phyloP scores from a whole-genome alignment of 2,888 invertebrate genomes.

The Macrosiphum euphorbiae region DNA sequence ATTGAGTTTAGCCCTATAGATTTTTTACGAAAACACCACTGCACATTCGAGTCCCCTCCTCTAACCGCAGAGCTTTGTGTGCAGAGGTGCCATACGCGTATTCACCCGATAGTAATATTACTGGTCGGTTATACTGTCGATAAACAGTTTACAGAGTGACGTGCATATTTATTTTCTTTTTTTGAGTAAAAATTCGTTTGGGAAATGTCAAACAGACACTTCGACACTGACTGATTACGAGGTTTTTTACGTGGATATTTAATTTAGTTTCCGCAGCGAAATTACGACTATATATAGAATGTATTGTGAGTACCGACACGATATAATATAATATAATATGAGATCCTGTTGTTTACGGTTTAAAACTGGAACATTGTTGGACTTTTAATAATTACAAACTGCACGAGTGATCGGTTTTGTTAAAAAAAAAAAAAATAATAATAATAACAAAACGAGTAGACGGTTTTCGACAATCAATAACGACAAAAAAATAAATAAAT shows the following conservation, averaged over 20 bases:
- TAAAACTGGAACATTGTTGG: neutral
- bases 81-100: neutral
- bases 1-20: no score
- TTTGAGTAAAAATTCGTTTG: neutral
- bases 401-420: neutral
- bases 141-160: neutral
- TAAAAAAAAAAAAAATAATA: neutral
- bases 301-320: neutral
- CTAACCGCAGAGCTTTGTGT: neutral
- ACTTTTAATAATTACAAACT: neutral
- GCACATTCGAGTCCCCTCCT: no score
- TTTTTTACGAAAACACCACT: no score
- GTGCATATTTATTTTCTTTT: neutral
- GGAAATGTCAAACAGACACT: neutral
- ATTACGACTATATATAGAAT: neutral
- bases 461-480: neutral
- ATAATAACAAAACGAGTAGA: neutral
- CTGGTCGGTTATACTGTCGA: neutral
- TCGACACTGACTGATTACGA: constrained; percentile 38
- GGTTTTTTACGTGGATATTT: neutral
- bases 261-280: neutral
- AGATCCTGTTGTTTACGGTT: neutral
- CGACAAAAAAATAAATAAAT: neutral
- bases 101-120: neutral
- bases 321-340: neutral